These are phyloP conservation scores for Heliothis subflexa DNA, from an alignment of 1,140 invertebrate genomes.

Conservation along the genomic window DNA sequence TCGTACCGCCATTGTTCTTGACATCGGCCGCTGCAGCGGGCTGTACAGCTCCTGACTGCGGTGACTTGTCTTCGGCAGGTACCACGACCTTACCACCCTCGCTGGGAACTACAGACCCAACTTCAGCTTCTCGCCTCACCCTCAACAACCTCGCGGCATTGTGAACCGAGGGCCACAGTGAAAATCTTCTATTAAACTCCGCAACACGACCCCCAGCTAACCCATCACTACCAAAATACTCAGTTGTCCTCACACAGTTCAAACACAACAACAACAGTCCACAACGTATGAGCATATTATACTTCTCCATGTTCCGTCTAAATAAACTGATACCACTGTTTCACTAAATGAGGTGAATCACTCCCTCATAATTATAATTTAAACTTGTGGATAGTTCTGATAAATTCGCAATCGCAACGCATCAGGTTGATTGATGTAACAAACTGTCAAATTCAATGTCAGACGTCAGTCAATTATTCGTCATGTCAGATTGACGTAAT, in stretches of 20 bases:
- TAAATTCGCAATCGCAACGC: constrained; percentile 25
- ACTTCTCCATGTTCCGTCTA: neutral
- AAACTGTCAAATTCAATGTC: constrained; percentile 24
- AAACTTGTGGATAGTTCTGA: constrained; percentile 32
- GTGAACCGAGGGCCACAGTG: constrained; percentile 63
- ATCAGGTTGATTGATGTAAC: constrained; percentile 36
- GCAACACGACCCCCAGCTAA: constrained; percentile 40
- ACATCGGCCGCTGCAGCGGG: neutral
- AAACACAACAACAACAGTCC: constrained; percentile 58
- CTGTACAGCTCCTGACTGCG: neutral
- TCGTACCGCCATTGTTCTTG: neutral
- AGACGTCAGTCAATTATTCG: neutral
- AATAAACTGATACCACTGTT: constrained; percentile 35
- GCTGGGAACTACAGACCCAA: neutral
- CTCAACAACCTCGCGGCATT: constrained; percentile 59
- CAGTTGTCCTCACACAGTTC: constrained; percentile 54
- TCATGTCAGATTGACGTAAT: too few species aligned
- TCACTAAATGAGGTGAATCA: constrained; percentile 21
- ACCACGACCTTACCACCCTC: neutral
- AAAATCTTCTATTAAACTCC: constrained; percentile 55
- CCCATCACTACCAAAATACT: constrained; percentile 43
- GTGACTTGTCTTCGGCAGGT: neutral
- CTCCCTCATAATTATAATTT: constrained; percentile 29
- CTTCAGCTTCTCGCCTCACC: constrained; percentile 51
- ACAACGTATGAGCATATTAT: constrained; percentile 50